Conservation (phyloP, 2,113 vertebrate genomes). For the Corynorhinus townsendii region DNA sequence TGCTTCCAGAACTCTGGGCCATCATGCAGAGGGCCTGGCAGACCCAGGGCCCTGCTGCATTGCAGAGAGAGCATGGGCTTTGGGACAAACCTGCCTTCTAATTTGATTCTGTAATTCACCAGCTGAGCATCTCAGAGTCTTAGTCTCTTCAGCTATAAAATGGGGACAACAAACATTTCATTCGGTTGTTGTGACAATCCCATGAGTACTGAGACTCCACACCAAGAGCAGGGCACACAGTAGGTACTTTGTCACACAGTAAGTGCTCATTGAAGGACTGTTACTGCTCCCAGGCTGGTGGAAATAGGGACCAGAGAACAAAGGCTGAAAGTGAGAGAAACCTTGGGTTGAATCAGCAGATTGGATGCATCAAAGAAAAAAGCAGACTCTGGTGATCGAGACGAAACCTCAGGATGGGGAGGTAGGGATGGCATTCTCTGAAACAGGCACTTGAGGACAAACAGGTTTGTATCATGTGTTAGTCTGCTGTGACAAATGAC, state of each 20-base stretch:
- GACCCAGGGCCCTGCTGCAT: neutral
- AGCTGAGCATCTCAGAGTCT: neutral
- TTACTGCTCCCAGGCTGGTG: neutral
- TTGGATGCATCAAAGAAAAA: neutral
- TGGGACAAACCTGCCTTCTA: neutral
- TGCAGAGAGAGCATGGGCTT: neutral
- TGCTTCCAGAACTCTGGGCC: neutral
- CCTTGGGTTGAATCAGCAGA: neutral
- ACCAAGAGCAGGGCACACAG: neutral
- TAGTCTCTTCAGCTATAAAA: neutral
- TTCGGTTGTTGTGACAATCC: neutral
- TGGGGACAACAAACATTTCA: neutral
- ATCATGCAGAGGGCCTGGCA: neutral
- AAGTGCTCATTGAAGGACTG: neutral
- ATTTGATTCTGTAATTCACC: neutral
- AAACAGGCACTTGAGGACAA: neutral
- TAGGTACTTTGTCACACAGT: neutral
- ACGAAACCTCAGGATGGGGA: neutral
- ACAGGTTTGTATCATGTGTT: neutral
- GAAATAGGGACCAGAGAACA: neutral
- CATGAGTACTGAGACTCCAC: neutral
- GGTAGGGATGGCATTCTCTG: neutral
- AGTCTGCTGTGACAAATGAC: neutral
- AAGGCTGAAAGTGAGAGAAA: neutral
- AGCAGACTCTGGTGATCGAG: neutral